Evolutionary conservation across 2,797 vertebrate species (phyloP), one percentile per base, ranked within the genome.

Genomic region (Amphiprion clarkii): DNA sequence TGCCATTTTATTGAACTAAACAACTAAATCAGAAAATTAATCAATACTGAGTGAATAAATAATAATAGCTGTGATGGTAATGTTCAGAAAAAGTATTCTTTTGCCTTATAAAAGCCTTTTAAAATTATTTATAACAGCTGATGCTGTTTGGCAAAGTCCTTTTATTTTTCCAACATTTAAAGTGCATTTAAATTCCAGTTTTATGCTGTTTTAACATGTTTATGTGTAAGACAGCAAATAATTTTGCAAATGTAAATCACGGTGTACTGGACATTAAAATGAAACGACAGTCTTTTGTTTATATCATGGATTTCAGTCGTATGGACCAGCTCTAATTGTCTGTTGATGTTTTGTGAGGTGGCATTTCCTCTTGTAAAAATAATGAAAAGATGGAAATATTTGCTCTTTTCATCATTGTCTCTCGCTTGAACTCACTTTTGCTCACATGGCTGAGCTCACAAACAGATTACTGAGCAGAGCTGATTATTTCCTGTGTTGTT

Each of bases 381-480:
- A 58, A 62, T n/a, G 25, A 23, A 56, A 44, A 19, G 12, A 49
- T 67, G 17, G 1, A 21, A 39, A 39, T 39, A 39, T 36, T 63
- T 70, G 12, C 66, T 57, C 51, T 65, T 68, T 65, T 64, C 27
- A 12, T 71, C 29, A 17, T 23, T 59, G 48, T 72, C 49, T 71
- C 21, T 53, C 5, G 54, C 13, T 76, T 71, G 42, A 78, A 67
- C 42, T n/a, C 59, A 42, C 56, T 42, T 82, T 70, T 70, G n/a
- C 58, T 85, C 82, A 83, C 46, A 29, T 82, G 71, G 52, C 46
- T 82, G 27, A 65, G 72, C 78, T 79, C 71, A 62, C 67, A 80
- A 77, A 82, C 51, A 59, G 82, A 90, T 91, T 89, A 86, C 68
- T 64, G 57, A 62, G 58, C 49, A 73, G 71, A 89, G 87, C 80